Conservation (phyloP, 2,797 vertebrate genomes). For the Chelmon rostratus region DNA sequence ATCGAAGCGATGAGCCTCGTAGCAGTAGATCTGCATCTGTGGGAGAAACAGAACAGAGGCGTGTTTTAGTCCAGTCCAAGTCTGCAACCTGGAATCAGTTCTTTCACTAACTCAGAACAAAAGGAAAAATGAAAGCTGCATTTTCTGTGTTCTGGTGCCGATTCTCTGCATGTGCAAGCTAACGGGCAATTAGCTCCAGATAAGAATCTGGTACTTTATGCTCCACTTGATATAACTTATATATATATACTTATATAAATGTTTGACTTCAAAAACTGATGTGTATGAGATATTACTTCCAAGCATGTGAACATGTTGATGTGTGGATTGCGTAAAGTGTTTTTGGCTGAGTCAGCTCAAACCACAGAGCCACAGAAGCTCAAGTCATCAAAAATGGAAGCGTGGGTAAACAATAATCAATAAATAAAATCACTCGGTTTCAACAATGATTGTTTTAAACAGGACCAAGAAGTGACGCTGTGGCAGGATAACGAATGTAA, state of each 20-base stretch:
- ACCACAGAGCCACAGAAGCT: background rate
- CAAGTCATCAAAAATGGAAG: background rate
- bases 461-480: background rate
- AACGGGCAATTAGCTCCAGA: background rate
- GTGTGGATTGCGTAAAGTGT: background rate
- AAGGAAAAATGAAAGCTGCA: no score
- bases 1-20: slow-evolving; percentile 87
- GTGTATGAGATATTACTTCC: background rate
- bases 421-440: background rate
- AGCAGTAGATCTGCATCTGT: slow-evolving; percentile 99
- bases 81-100: background rate
- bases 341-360: background rate
- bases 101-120: background rate
- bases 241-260: no score
- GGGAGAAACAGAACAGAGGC: slow-evolving; percentile 48
- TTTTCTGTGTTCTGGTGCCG: background rate
- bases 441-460: background rate
- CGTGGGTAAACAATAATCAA: background rate
- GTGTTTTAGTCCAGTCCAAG: background rate
- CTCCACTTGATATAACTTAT: background rate
- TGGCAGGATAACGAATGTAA: background rate
- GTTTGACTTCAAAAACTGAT: background rate
- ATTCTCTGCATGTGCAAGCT: background rate
- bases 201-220: background rate
- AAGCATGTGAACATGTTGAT: background rate